These are phyloP conservation scores for Acipenser transmontanus DNA, from an alignment of 2,797 vertebrate species.

Conservation along the genomic window DNA sequence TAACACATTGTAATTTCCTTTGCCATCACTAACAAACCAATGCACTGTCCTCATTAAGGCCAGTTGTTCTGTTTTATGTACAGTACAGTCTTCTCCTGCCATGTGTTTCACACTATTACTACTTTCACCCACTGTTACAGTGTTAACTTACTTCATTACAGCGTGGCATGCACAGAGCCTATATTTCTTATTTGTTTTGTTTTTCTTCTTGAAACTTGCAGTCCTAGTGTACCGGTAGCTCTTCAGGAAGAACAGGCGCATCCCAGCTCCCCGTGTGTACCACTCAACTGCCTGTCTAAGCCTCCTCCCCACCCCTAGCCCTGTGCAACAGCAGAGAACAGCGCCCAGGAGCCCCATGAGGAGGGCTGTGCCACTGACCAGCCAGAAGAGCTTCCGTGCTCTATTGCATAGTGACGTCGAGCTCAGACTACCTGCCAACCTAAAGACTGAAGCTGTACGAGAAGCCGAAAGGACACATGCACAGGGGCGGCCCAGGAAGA, in stretches of 20 bases:
- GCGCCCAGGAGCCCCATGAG: constrained; percentile 11
- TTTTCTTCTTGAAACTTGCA: constrained; percentile 55
- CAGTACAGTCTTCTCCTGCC: too few species aligned
- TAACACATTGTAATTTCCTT: too few species aligned
- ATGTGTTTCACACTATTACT: neutral
- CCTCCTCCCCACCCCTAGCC: constrained; percentile 64
- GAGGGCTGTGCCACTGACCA: constrained; percentile 21
- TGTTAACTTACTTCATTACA: neutral
- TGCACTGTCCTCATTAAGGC: neutral
- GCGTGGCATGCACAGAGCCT: neutral
- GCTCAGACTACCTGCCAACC: neutral
- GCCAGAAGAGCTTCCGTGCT: constrained; percentile 14
- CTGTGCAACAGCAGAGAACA: constrained; percentile 4
- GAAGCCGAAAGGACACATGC: constrained; percentile 20
- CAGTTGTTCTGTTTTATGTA: neutral
- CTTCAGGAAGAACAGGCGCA: constrained; percentile 64
- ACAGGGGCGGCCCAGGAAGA: constrained; percentile 11
- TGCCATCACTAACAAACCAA: neutral
- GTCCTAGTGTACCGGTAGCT: constrained; percentile 65
- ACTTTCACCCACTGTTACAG: neutral
- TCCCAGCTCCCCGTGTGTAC: constrained; percentile 73
- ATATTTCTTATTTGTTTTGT: constrained; percentile 9
- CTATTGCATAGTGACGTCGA: neutral
- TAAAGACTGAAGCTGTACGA: neutral
- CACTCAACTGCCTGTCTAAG: constrained; percentile 75